Conservation (phyloP, 2,888 invertebrate genomes). For the Congeria kusceri region DNA sequence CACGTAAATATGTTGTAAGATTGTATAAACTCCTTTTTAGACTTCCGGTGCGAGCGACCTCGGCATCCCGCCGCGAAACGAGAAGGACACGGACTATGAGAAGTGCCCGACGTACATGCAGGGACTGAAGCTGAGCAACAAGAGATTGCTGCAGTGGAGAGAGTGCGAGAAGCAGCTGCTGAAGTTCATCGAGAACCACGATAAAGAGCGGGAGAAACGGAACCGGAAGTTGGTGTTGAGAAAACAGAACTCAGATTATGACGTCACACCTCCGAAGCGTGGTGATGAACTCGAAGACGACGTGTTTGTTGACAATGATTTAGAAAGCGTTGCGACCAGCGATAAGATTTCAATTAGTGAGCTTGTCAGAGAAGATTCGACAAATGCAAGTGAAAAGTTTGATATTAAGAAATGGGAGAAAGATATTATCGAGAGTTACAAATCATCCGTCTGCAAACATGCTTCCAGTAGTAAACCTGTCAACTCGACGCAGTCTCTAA, state of each 20-base stretch:
- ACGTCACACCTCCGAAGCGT: slow-evolving; percentile 12
- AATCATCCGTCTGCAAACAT: slow-evolving; percentile 50
- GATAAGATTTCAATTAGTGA: slow-evolving; percentile 38
- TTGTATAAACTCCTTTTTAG: slow-evolving; percentile 4
- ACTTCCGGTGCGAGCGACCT: slow-evolving; percentile 72
- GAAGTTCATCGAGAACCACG: slow-evolving; percentile 54
- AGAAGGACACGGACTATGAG: slow-evolving; percentile 66
- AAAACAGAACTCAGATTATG: slow-evolving; percentile 1
- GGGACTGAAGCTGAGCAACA: slow-evolving; percentile 66
- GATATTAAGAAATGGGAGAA: slow-evolving; percentile 62
- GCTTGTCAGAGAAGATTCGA: slow-evolving; percentile 27
- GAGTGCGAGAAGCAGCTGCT: slow-evolving; percentile 66
- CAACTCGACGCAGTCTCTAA: slow-evolving; percentile 21
- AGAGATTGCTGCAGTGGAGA: slow-evolving; percentile 66
- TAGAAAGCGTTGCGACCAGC: slow-evolving; percentile 23
- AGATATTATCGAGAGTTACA: slow-evolving; percentile 62
- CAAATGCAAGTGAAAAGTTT: slow-evolving; percentile 36
- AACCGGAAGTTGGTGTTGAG: slow-evolving; percentile 29
- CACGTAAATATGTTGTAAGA: no score
- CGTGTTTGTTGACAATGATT: slow-evolving; percentile 48
- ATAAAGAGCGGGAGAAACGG: slow-evolving; percentile 44
- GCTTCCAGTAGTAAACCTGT: background rate
- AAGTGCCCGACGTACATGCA: slow-evolving; percentile 63
- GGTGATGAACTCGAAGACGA: slow-evolving; percentile 34
- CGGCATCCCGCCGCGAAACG: slow-evolving; percentile 64